Percentiles rank a stretch among this genome's conserved stretches.
Evolutionary conservation across 2,888 invertebrate species (phyloP).

Genomic region (Agriopis aurantiaria): DNA sequence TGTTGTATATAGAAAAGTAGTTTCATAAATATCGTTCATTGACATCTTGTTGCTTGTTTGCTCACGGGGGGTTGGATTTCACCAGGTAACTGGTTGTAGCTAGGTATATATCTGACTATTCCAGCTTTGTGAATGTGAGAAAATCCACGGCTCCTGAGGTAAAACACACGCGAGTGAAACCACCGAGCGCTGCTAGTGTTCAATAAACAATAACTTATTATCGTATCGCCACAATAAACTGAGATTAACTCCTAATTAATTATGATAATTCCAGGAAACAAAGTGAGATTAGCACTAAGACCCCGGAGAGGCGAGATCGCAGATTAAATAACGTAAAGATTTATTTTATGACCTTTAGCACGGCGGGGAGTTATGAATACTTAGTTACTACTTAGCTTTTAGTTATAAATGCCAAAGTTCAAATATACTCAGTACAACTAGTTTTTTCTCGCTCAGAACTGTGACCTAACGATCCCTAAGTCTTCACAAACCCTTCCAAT

Average conservation of each 20-base stretch:
- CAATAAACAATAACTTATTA: not conserved
- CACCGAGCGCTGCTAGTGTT: no score
- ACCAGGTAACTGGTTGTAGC: no score
- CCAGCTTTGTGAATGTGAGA: no score
- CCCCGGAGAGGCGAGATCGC: constrained; percentile 5
- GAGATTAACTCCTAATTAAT: constrained; percentile 17
- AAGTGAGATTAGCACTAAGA: constrained; percentile 11
- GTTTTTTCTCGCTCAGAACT: no score
- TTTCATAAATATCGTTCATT: not conserved
- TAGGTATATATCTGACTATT: no score
- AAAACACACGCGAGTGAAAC: no score
- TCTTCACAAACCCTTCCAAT: no score
- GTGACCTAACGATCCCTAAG: no score
- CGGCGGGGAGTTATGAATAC: not conserved
- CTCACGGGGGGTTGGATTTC: no score
- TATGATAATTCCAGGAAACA: constrained; percentile 10
- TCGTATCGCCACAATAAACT: not conserved
- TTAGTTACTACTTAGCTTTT: not conserved
- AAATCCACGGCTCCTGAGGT: no score
- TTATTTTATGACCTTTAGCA: constrained; percentile 6
- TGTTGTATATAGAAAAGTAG: not conserved
- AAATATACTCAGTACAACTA: not conserved
- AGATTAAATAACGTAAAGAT: constrained; percentile 11
- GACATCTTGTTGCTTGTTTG: not conserved
- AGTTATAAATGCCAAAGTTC: not conserved